Evolutionary conservation across 2,113 vertebrate genomes (phyloP), one percentile per base, ranked within the genome.

Genomic region (Canis aureus): DNA sequence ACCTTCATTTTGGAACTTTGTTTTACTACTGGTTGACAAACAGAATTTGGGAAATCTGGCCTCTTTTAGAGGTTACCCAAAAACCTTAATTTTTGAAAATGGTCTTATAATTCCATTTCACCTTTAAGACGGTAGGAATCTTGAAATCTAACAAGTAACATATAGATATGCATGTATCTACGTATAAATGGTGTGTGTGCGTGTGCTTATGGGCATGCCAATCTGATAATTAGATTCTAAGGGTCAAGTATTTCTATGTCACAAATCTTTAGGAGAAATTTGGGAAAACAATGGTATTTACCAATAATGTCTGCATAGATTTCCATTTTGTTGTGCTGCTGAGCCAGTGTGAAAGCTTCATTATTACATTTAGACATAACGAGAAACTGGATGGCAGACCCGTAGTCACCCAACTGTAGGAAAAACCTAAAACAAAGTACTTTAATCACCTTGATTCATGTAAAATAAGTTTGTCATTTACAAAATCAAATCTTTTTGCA

Each of bases 321-420:
- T 97, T 99, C 99, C 99, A 99, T 99, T 97, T 99, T 99, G 92
- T 99, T 99, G 93, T 99, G 99, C 11, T 99, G 99, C 98, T 99
- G 99, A 11, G 99, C 99, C 97, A 99, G 98, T n/a, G 99, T 99
- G 98, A 99, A 99, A 73, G 99, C 99, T 98, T 99, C 99, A 10
- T 99, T 99, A 27, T 99, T 99, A 96, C 99, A 99, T 71, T 99
- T 99, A 35, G 99, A 99, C 98, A 99, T 98, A 86, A 99, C 99
- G 92, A 99, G 98, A 97, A 99, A 99, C 98, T 99, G 99, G 98
- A 99, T 99, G 96, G 99, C 99, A 89, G 99, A 99, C 23, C 99
- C 99, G n/a, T 99, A 99, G 98, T 99, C 99, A 80, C 99, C 99
- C 22, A 99, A 98, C 59, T 99, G 98, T 80, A 99, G 98, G 97